Conservation (phyloP, 2,797 vertebrate genomes). For the Rhynchonycteris naso region DNA sequence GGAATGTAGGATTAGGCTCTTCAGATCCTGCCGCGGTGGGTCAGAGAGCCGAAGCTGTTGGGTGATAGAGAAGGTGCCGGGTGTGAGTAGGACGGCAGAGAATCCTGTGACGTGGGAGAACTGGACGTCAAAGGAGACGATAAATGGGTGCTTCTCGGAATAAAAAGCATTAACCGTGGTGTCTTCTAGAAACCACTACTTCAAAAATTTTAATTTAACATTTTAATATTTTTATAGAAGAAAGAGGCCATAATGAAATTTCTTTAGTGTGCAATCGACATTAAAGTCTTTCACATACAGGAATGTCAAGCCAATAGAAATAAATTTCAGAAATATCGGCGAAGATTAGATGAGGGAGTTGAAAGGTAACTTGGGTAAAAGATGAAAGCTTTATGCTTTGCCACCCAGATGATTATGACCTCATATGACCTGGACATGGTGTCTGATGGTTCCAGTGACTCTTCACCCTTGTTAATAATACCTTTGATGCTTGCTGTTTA, state of each 20-base stretch:
- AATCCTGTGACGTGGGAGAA: not conserved
- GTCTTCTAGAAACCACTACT: conserved; percentile 63
- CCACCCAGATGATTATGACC: not conserved
- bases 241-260: conserved; percentile 64
- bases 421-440: not conserved
- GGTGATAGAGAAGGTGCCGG: not conserved
- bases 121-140: conserved; percentile 35
- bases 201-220: conserved; percentile 72
- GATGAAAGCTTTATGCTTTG: conserved; percentile 14
- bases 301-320: conserved; percentile 64
- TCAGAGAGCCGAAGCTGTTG: not conserved
- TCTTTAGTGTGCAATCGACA: conserved; percentile 54
- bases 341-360: conserved; percentile 34
- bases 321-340: conserved; percentile 65
- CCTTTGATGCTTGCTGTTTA: not conserved
- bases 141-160: conserved; percentile 64
- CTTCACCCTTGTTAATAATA: not conserved
- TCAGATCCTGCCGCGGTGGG: not conserved
- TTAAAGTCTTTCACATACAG: conserved; percentile 48
- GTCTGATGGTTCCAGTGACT: not conserved
- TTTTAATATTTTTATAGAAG: conserved; percentile 70
- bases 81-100: not conserved
- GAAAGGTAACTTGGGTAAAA: conserved; percentile 45
- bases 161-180: conserved; percentile 30
- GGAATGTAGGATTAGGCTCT: not conserved